Conservation (phyloP, 2,888 invertebrate species). For the Cerastis leucographa region DNA sequence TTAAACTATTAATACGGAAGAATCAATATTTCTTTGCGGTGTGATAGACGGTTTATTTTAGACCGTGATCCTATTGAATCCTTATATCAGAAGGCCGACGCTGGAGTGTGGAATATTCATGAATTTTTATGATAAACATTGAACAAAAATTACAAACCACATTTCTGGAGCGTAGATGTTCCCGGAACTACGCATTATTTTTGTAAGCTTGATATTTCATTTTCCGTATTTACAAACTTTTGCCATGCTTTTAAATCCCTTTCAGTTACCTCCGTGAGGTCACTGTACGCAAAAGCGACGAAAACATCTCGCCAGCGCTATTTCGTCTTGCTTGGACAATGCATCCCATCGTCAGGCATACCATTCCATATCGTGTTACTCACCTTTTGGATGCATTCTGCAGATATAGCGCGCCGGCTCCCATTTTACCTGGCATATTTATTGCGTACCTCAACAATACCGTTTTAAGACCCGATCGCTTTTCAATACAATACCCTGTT, state of each 20-base stretch:
- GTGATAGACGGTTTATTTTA: conserved; percentile 25
- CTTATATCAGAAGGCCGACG: conserved; percentile 1
- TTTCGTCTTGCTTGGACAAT: neutral
- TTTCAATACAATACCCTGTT: neutral
- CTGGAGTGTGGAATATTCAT: conserved; percentile 15
- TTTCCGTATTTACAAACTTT: neutral
- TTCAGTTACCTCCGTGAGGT: neutral
- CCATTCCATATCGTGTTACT: neutral
- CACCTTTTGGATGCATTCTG: neutral
- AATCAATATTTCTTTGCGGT: conserved; percentile 8
- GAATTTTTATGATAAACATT: neutral
- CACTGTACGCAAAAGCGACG: neutral
- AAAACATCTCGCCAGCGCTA: neutral
- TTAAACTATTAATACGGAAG: conserved; percentile 7
- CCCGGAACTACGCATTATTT: no score
- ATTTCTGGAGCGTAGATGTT: neutral
- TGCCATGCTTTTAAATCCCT: neutral
- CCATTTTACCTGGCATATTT: neutral
- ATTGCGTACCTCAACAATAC: neutral
- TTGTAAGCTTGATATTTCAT: neutral
- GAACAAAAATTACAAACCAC: neutral
- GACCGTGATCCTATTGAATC: conserved; percentile 22
- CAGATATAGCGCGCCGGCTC: neutral
- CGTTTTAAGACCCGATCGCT: neutral
- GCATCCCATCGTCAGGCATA: neutral